A percentile compares a stretch with the other conserved stretches of the same genome.
These are phyloP conservation scores for Notamacropus eugenii DNA, from an alignment of 2,797 vertebrate species.

Conservation along the genomic window DNA sequence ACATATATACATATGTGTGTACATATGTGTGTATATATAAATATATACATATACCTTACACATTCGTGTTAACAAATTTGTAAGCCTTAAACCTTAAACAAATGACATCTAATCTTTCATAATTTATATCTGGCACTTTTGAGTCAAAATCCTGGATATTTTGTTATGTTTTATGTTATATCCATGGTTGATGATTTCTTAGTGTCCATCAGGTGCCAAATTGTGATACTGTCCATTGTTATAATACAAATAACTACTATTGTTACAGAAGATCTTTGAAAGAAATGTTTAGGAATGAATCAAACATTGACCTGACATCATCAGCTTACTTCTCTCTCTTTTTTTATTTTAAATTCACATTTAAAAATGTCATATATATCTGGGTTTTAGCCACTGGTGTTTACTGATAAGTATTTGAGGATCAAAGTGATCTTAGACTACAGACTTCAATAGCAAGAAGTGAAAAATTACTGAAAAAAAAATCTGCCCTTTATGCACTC, in stretches of 20 bases:
- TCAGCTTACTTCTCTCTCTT: neutral
- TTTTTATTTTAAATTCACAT: constrained; percentile 16
- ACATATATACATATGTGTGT: neutral
- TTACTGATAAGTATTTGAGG: neutral
- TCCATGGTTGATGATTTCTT: neutral
- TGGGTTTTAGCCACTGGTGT: constrained; percentile 25
- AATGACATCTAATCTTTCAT: neutral
- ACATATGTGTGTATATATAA: too few relatives aligned
- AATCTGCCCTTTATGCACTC: neutral
- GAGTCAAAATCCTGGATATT: neutral
- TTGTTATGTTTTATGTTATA: constrained; percentile 31
- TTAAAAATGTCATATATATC: constrained; percentile 7
- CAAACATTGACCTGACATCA: neutral
- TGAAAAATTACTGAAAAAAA: constrained; percentile 20
- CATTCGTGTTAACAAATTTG: neutral
- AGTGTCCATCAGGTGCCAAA: neutral
- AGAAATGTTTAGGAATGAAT: neutral
- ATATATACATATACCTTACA: neutral
- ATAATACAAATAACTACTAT: neutral
- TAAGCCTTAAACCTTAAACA: neutral
- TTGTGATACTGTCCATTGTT: constrained; percentile 19
- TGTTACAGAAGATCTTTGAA: neutral
- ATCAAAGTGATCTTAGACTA: constrained; percentile 4
- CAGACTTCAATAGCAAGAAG: neutral
- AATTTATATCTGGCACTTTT: neutral